phyloP scores from a whole-genome alignment of 2,888 invertebrate species.

The Hydroisotoma schaefferi region DNA sequence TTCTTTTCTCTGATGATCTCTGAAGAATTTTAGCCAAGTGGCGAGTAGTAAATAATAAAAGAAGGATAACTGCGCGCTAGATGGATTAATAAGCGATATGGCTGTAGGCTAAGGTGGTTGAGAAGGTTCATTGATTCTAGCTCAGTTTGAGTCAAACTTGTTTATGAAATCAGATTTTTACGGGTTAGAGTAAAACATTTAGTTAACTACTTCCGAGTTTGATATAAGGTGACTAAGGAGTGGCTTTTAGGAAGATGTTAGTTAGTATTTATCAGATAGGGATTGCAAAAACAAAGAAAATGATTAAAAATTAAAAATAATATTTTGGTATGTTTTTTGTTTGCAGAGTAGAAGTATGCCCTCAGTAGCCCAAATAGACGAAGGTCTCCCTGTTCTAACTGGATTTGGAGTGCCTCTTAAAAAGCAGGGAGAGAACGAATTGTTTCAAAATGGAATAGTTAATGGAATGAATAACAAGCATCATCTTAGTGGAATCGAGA shows the following conservation, averaged over 20 bases:
- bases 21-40: too few species aligned
- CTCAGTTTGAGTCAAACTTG: too few species aligned
- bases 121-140: too few species aligned
- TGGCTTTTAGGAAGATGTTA: background rate
- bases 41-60: too few species aligned
- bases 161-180: too few species aligned
- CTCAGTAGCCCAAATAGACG: slow-evolving; percentile 45
- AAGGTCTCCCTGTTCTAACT: slow-evolving; percentile 45
- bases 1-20: too few species aligned
- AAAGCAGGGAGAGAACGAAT: slow-evolving; percentile 40
- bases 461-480: slow-evolving; percentile 36
- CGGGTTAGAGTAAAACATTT: too few species aligned
- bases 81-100: too few species aligned
- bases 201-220: background rate
- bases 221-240: background rate
- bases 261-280: background rate
- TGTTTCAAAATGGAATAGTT: slow-evolving; percentile 43
- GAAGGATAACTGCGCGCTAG: too few species aligned
- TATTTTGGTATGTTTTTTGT: slow-evolving; percentile 7
- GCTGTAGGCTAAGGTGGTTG: too few species aligned
- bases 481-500: slow-evolving; percentile 31
- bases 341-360: slow-evolving; percentile 37
- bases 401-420: slow-evolving; percentile 37
- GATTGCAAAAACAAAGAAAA: too few species aligned
- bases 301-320: slow-evolving; percentile 1